A percentile compares a stretch with the other conserved stretches of the same genome.
Evolutionary conservation across 2,888 invertebrate genomes (phyloP).

Genomic region (Argyra leucocephala): DNA sequence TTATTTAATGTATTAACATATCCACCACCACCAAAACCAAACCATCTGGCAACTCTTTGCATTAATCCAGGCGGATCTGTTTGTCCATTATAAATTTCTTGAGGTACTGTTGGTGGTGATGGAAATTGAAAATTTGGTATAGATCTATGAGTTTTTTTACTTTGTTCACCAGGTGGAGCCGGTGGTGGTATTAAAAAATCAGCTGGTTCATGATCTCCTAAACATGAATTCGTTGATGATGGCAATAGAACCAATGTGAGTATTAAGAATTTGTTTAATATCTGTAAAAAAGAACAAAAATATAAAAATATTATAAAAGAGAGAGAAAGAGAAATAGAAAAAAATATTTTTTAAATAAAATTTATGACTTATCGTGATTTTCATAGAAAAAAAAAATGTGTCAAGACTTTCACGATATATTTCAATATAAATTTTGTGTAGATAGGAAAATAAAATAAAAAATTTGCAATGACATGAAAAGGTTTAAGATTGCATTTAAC

Average conservation of each 20-base stretch:
- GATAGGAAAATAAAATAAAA: too few species aligned
- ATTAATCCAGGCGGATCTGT: conserved; percentile 34
- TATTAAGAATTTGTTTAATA: neutral
- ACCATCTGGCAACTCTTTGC: conserved; percentile 42
- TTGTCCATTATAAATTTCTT: conserved; percentile 16
- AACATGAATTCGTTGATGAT: conserved; percentile 12
- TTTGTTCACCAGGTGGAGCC: conserved; percentile 12
- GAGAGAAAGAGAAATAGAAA: too few species aligned
- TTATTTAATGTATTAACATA: neutral
- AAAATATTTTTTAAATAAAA: too few species aligned
- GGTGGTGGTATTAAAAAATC: conserved; percentile 39
- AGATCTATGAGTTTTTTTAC: conserved; percentile 3
- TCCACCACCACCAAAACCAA: conserved; percentile 31
- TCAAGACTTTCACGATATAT: too few species aligned
- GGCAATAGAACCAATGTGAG: conserved; percentile 13
- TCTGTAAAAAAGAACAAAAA: neutral
- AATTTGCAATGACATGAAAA: too few species aligned
- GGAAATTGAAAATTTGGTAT: conserved; percentile 11
- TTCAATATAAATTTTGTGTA: too few species aligned
- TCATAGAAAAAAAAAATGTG: too few species aligned
- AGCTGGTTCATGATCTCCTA: conserved; percentile 27
- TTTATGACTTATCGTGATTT: too few species aligned
- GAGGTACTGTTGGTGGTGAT: conserved; percentile 19
- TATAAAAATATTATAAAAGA: too few species aligned
- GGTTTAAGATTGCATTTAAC: too few species aligned